phyloP scores from a whole-genome alignment of 2,797 vertebrate genomes.

The Sternarchorhynchus goeldii region DNA sequence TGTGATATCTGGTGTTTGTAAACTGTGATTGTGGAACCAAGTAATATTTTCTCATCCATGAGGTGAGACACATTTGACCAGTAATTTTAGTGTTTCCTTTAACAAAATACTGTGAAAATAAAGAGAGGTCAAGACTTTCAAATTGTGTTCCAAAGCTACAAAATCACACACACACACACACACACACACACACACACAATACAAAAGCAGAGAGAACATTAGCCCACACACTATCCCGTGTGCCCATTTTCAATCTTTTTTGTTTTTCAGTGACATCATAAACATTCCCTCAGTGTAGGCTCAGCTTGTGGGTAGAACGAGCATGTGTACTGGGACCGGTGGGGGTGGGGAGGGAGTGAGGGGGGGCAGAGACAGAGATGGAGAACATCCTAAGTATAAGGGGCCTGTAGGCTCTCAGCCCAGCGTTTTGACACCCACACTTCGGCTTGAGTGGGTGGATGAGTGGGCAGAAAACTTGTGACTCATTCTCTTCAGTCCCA shows the following conservation, averaged over 20 bases:
- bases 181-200: conserved; percentile 5
- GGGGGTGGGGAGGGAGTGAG: conserved; percentile 43
- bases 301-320: conserved; percentile 64
- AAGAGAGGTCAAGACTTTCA: conserved; percentile 37
- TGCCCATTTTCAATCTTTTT: conserved; percentile 65
- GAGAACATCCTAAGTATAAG: conserved; percentile 44
- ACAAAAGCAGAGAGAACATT: conserved; percentile 27
- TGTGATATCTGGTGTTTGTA: neutral
- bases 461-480: conserved; percentile 59
- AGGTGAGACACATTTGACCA: conserved; percentile 15
- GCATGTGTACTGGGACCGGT: conserved; percentile 51
- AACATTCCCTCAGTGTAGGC: conserved; percentile 69
- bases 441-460: conserved; percentile 55
- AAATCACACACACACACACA: conserved; percentile 21
- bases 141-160: conserved; percentile 24
- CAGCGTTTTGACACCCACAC: conserved; percentile 59
- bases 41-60: conserved; percentile 6
- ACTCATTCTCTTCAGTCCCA: conserved; percentile 59
- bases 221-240: conserved; percentile 71
- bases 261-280: conserved; percentile 76
- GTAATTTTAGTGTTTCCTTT: conserved; percentile 3
- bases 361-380: conserved; percentile 40
- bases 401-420: conserved; percentile 54
- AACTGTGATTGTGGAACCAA: neutral
- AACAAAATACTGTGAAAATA: neutral